Evolutionary conservation across 2,113 vertebrate genomes (phyloP).

Genomic region (Gobio gobio): DNA sequence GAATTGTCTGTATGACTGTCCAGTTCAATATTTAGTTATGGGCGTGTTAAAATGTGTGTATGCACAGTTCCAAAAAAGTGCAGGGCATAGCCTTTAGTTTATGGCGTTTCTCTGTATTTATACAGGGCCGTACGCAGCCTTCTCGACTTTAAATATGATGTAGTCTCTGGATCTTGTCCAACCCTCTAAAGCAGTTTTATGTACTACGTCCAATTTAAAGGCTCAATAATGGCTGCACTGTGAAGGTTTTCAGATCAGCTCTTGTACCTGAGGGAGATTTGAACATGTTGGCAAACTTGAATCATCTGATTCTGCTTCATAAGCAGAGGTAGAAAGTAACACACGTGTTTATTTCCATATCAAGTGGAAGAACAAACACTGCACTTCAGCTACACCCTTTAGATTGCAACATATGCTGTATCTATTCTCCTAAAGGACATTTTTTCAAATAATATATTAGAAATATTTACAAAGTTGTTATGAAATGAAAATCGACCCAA

Average conservation of each 20-base stretch:
- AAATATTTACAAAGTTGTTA: too few relatives aligned
- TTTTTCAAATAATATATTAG: neutral
- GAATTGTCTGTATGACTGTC: slow-evolving; percentile 36
- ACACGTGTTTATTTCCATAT: neutral
- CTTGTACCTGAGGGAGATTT: neutral
- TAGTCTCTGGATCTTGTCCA: slow-evolving; percentile 17
- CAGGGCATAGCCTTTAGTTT: slow-evolving; percentile 10
- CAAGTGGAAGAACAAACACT: slow-evolving; percentile 15
- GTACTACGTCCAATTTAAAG: neutral
- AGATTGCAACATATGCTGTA: neutral
- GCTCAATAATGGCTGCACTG: neutral
- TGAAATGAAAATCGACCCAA: too few relatives aligned
- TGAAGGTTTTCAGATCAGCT: neutral
- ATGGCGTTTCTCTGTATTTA: slow-evolving; percentile 26
- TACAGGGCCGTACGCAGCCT: neutral
- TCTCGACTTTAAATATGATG: slow-evolving; percentile 23
- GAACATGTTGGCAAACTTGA: neutral
- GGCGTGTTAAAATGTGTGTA: slow-evolving; percentile 53
- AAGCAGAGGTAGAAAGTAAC: neutral
- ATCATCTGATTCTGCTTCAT: neutral
- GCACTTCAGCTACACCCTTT: slow-evolving; percentile 1
- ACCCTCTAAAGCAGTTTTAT: neutral
- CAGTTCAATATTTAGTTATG: slow-evolving; percentile 55
- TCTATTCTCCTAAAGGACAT: neutral
- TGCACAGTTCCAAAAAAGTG: slow-evolving; percentile 44